A percentile compares a stretch with the other conserved stretches of the same genome.
Evolutionary conservation across 2,113 vertebrate species (phyloP).

Genomic region (Hemicordylus capensis): DNA sequence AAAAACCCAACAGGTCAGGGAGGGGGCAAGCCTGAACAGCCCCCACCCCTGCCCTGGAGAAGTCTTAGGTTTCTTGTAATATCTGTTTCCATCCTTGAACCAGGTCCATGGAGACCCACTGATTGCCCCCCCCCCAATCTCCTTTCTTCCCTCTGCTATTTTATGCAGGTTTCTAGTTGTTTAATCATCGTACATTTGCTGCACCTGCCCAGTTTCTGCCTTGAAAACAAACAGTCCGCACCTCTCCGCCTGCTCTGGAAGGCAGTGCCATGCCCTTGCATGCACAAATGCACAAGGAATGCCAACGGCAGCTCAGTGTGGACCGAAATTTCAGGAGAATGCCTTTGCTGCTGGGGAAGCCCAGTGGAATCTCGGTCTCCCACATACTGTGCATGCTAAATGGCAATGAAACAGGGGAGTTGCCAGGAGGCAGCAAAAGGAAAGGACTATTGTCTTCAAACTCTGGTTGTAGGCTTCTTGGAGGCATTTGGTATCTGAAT

Average conservation of each 20-base stretch:
- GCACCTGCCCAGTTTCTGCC: background rate
- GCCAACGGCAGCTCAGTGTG: fast-evolving
- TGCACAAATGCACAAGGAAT: background rate
- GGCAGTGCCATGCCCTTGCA: background rate
- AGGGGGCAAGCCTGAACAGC: too few species aligned
- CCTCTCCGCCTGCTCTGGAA: fast-evolving
- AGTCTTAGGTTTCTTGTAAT: too few species aligned
- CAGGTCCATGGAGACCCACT: too few species aligned
- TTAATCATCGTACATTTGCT: background rate
- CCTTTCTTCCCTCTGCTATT: background rate
- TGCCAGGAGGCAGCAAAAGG: too few species aligned
- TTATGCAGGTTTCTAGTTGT: background rate
- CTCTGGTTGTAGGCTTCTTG: too few species aligned
- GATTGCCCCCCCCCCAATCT: too few species aligned
- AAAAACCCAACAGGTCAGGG: too few species aligned
- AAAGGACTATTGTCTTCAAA: too few species aligned
- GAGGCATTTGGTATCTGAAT: too few species aligned
- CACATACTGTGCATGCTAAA: background rate
- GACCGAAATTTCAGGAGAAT: background rate
- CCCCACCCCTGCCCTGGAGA: too few species aligned
- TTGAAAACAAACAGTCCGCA: conserved; percentile 37
- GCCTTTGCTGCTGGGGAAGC: background rate
- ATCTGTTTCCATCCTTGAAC: background rate
- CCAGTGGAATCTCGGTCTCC: fast-evolving
- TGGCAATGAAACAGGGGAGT: background rate